Percentiles rank a stretch among this genome's conserved stretches.
Evolutionary conservation across 1,140 invertebrate species (phyloP).

Genomic region (Heliconius himera): DNA sequence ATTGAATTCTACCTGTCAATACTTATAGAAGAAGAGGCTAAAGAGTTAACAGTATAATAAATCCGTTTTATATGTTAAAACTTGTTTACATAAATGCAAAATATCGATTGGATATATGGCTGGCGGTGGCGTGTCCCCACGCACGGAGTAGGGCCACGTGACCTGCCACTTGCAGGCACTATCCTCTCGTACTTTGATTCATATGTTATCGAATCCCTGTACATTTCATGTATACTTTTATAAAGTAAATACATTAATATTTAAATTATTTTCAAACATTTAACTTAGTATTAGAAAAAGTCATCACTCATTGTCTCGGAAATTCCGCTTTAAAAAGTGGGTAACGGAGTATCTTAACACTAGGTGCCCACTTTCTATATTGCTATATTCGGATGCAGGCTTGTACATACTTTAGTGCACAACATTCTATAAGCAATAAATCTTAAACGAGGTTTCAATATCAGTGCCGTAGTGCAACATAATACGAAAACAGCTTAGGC

Average conservation of each 20-base stretch:
- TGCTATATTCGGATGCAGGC: no score
- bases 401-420: no score
- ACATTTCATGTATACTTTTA: slow-evolving; percentile 31
- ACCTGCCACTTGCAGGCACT: slow-evolving; percentile 69
- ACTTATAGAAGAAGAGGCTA: slow-evolving; percentile 28
- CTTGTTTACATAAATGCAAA: slow-evolving; percentile 56
- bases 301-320: no score
- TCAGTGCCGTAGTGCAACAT: not conserved
- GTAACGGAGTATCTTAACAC: no score
- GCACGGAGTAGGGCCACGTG: slow-evolving; percentile 54
- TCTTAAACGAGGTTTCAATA: slow-evolving; percentile 8
- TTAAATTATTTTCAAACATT: not conserved
- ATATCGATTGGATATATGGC: slow-evolving; percentile 46
- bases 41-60: slow-evolving; percentile 42
- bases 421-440: not conserved
- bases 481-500: slow-evolving; percentile 38
- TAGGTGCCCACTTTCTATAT: no score
- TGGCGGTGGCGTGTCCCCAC: not conserved
- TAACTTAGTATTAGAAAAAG: not conserved
- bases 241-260: no score
- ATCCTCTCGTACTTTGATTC: slow-evolving; percentile 61
- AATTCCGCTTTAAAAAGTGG: no score
- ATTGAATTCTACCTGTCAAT: slow-evolving; percentile 32
- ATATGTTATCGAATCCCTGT: slow-evolving; percentile 37
- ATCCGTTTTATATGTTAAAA: slow-evolving; percentile 41